Evolutionary conservation across 2,113 vertebrate species (phyloP), one percentile per base, ranked within the genome.

Genomic region (Pagrus major): DNA sequence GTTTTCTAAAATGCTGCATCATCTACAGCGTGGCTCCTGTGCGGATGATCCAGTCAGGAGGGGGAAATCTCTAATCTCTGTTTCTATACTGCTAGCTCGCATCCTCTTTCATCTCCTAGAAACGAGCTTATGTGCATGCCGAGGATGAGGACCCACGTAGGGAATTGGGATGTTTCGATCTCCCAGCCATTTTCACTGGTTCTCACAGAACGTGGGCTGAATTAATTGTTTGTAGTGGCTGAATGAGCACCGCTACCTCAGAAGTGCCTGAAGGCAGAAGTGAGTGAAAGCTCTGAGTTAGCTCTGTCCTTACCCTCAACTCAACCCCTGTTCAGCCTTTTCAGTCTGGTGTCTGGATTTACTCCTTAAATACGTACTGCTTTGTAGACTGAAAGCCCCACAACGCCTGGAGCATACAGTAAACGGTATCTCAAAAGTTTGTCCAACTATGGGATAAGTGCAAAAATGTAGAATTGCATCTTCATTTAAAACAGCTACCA

Each of bases 141-240:
- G 68, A 76, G 56, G 52, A 81, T 78, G 80, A 86, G 72, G 70
- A 41, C 42, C 61, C 63, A 80, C 81, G 76, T 10, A 76, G 86
- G 88, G 87, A 93, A 88, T 81, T 78, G 76, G 72, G 70, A 84
- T 76, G 80, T 85, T 89, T 86, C 76, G 86, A 79, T 87, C 80
- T 87, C 64, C 7, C 41, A 67, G 71, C 16, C 39, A 21, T 76
- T 84, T 91, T 76, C 64, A 70, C 78, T 44, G 70, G 47, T 83
- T 87, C 83, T 72, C 20, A 78, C 44, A 69, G 67, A 91, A 89
- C 69, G 77, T 84, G 82, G 39, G 44, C 55, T 52, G 85, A 90
- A 90, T 91, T 72, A 54, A 87, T 84, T 83, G 78, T 81, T 33
- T 33, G 9, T 12, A n/a, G n/a, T 71, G 35, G 71, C 51, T 85